Conservation (phyloP, 2,113 vertebrate species). For the Syrmaticus mikado region DNA sequence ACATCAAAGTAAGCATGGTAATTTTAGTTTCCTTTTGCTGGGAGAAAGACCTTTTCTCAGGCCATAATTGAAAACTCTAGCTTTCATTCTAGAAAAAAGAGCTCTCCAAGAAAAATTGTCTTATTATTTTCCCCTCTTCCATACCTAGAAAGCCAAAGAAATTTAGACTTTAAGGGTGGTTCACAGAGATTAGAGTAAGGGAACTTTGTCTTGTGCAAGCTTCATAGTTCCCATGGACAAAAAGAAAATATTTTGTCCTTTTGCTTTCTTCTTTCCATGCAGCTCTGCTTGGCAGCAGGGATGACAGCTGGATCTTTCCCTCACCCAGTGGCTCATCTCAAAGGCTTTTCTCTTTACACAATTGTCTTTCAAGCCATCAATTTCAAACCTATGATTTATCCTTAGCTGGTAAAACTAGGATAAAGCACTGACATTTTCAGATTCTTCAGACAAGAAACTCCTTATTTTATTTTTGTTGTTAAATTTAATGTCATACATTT, state of each 20-base stretch:
- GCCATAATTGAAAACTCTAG: fast-evolving
- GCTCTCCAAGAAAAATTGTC: not conserved
- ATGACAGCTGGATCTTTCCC: not conserved
- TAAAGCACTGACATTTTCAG: not conserved
- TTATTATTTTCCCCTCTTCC: not conserved
- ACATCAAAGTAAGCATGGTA: not conserved
- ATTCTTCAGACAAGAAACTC: not conserved
- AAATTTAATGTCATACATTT: not conserved
- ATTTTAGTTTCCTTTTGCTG: not conserved
- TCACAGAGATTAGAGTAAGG: not conserved
- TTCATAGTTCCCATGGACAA: not conserved
- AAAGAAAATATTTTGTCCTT: not conserved
- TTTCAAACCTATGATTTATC: not conserved
- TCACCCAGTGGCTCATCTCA: not conserved
- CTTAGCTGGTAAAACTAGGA: not conserved
- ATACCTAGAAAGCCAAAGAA: not conserved
- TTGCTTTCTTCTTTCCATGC: not conserved
- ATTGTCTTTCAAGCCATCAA: not conserved
- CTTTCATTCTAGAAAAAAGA: not conserved
- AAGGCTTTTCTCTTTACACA: not conserved
- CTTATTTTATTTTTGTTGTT: not conserved
- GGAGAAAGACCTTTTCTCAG: not conserved
- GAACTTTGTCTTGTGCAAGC: not conserved
- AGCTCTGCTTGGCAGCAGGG: not conserved
- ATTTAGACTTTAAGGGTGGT: not conserved